These are phyloP conservation scores for Empidonax alnorum DNA, from an alignment of 2,113 vertebrate genomes.

Conservation along the genomic window DNA sequence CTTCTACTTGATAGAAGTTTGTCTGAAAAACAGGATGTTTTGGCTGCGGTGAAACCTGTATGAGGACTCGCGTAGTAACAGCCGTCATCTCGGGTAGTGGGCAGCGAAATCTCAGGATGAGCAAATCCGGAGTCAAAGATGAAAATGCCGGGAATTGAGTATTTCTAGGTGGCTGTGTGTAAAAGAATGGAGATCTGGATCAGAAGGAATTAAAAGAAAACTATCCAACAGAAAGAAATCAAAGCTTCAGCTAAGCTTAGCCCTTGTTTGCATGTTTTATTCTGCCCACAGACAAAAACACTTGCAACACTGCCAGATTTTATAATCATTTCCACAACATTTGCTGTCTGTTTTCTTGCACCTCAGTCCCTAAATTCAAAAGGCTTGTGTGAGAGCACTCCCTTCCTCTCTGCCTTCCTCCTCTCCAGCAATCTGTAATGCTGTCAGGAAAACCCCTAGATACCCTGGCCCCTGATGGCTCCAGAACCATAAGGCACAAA, in stretches of 20 bases:
- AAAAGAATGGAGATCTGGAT: not conserved
- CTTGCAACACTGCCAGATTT: not conserved
- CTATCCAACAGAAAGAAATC: not conserved
- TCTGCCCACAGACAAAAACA: not conserved
- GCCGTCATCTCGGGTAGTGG: not conserved
- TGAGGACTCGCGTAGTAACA: not conserved
- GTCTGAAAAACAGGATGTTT: conserved; percentile 62
- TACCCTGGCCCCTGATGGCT: not conserved
- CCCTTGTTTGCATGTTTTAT: not conserved
- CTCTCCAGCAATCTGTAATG: not conserved
- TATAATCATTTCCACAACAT: not conserved
- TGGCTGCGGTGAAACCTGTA: conserved; percentile 5
- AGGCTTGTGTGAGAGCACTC: not conserved
- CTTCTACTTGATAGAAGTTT: conserved; percentile 67
- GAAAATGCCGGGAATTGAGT: fast-evolving
- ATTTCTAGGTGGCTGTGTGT: not conserved
- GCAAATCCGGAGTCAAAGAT: not conserved
- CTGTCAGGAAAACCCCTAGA: not conserved
- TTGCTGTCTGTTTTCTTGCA: not conserved
- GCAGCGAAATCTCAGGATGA: not conserved
- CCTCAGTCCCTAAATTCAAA: not conserved
- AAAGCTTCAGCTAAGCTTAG: not conserved
- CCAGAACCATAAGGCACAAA: not conserved
- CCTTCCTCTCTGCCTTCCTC: not conserved
- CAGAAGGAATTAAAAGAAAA: not conserved